A percentile compares a stretch with the other conserved stretches of the same genome.
phyloP scores from a whole-genome alignment of 2,113 vertebrate genomes.

The Brachypodius melanocephalos region DNA sequence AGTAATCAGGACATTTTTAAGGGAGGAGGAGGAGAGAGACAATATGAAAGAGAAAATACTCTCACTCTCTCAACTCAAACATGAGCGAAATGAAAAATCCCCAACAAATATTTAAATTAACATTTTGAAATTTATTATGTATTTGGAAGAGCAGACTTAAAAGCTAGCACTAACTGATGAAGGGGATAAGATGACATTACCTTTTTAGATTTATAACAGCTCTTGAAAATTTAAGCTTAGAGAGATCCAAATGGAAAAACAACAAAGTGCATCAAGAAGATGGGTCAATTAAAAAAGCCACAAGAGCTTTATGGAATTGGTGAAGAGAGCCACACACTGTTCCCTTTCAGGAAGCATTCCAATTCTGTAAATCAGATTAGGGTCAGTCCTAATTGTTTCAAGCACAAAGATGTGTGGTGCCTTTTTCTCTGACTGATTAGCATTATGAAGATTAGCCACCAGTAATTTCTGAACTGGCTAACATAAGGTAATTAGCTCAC shows the following conservation, averaged over 20 bases:
- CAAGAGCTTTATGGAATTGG: background rate
- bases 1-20: constrained; percentile 3
- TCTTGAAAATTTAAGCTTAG: constrained; percentile 9
- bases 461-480: constrained; percentile 54
- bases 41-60: constrained; percentile 31
- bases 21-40: background rate
- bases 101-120: constrained; percentile 34
- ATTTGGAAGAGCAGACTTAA: constrained; percentile 17
- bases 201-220: background rate
- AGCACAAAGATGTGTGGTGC: constrained; percentile 14
- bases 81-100: background rate
- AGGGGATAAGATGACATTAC: background rate
- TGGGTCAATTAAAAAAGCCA: constrained; percentile 9
- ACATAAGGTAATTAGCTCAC: constrained; percentile 39
- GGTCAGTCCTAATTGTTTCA: constrained; percentile 62
- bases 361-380: constrained; percentile 50
- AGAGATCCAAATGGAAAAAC: background rate
- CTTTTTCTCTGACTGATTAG: constrained; percentile 63
- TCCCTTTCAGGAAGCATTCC: constrained; percentile 36
- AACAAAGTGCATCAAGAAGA: constrained; percentile 7
- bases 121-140: constrained; percentile 15
- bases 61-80: background rate
- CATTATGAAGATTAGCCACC: constrained; percentile 50
- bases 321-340: background rate
- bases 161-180: background rate